Conservation (phyloP, 1,140 invertebrate genomes). For the Drosophila albomicans region DNA sequence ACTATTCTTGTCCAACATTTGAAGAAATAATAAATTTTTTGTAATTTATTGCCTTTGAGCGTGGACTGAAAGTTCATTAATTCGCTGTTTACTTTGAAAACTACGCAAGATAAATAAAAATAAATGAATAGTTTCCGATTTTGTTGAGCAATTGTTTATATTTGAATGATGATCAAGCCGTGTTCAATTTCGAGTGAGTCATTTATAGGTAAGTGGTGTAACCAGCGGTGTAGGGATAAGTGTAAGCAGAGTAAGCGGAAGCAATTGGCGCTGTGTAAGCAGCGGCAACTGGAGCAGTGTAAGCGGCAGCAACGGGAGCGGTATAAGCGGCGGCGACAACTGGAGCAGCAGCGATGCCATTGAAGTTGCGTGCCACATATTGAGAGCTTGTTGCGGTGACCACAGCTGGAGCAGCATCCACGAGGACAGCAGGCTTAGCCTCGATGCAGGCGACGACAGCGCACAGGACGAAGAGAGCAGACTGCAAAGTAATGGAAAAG, state of each 20-base stretch:
- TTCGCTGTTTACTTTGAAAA: too few species aligned
- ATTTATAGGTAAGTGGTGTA: slow-evolving; percentile 68
- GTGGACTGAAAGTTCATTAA: too few species aligned
- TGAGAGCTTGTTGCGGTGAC: slow-evolving; percentile 86
- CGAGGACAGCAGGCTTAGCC: slow-evolving; percentile 72
- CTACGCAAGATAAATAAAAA: neutral
- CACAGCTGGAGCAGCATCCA: slow-evolving; percentile 68
- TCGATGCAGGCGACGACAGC: slow-evolving; percentile 72
- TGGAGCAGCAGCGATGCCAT: slow-evolving; percentile 76
- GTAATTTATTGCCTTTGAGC: too few species aligned
- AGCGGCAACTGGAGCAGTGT: slow-evolving; percentile 60
- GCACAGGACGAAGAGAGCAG: slow-evolving; percentile 67
- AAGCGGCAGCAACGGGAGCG: slow-evolving; percentile 53
- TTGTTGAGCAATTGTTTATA: slow-evolving; percentile 37
- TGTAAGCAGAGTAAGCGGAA: slow-evolving; percentile 48
- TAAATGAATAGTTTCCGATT: neutral
- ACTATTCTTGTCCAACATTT: too few species aligned
- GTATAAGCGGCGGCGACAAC: slow-evolving; percentile 62
- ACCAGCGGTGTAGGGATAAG: slow-evolving; percentile 50
- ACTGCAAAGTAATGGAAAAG: slow-evolving; percentile 38
- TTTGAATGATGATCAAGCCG: slow-evolving; percentile 12
- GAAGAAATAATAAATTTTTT: too few species aligned
- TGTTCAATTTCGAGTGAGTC: neutral
- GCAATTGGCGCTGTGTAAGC: slow-evolving; percentile 58
- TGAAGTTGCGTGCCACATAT: slow-evolving; percentile 85